Conservation (phyloP, 2,888 invertebrate genomes). For the Drosophila hamatofila region DNA sequence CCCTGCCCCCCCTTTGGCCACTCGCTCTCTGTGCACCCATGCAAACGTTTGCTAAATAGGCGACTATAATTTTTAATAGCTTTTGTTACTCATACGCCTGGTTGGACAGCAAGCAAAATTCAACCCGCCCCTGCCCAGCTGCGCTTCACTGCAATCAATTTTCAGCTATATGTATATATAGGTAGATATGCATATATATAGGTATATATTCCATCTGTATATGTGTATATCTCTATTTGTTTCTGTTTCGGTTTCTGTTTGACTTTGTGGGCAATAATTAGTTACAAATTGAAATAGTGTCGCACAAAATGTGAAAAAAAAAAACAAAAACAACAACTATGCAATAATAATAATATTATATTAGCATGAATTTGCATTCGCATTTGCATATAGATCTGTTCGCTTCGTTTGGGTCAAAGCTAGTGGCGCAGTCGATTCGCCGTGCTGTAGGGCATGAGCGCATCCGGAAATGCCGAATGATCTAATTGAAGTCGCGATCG, state of each 20-base stretch:
- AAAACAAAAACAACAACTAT: not conserved
- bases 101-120: constrained; percentile 2
- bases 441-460: constrained; percentile 14
- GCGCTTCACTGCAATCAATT: constrained; percentile 58
- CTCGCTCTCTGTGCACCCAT: not conserved
- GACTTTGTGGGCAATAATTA: constrained; percentile 70
- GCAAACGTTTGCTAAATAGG: constrained; percentile 50
- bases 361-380: constrained; percentile 40
- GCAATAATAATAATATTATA: constrained; percentile 11
- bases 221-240: constrained; percentile 4
- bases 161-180: constrained; percentile 31
- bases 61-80: constrained; percentile 69
- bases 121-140: constrained; percentile 13
- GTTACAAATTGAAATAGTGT: constrained; percentile 61
- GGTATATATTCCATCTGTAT: not conserved
- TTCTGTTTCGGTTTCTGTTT: constrained; percentile 16
- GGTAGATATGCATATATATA: constrained; percentile 7
- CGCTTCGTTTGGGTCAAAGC: not conserved
- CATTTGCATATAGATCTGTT: constrained; percentile 64
- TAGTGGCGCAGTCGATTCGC: not conserved
- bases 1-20: not conserved
- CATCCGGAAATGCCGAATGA: constrained; percentile 63
- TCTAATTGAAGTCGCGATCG: constrained; percentile 26
- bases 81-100: constrained; percentile 68
- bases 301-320: constrained; percentile 42